Base-by-base conservation (phyloP, 2,888 invertebrate genomes). In the Lasioglossum malachurum region DNA sequence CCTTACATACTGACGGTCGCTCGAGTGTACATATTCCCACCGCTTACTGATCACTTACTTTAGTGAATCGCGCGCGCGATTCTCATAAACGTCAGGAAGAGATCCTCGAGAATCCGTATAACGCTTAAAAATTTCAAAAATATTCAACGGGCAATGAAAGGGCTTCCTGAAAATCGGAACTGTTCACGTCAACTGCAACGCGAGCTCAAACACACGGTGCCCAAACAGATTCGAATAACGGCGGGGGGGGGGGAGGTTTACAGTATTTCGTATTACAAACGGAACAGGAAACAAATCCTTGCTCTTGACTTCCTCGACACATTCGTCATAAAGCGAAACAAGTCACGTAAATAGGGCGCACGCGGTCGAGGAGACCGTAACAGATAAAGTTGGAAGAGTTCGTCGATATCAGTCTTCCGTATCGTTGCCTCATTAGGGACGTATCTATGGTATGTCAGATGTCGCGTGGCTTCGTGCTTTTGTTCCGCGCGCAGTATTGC, bases 391-490 rank as follows among this genome's bases (percentile, higher is more conserved):
- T 71, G 76, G 53, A 38, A 57, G 57, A 72, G 69, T 38, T 46
- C 73, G 76, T 85, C 79, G 85, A 83, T 85, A 69, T 38, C 69
- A 38, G 69, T 38, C 38, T 69, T 69, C 69, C 69, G 69, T 69
- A 72, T 82, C 44, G 71, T 46, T 67, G 78, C 64, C 53, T 38
- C 73, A 75, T 84, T 83, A 85, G 41, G 78, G 79, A 73, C 83
- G 72, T 57, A 73, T 83, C 75, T 19, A n/a, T 41, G 72, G 35
- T 73, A 76, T 38, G 69, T 69, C 69, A 69, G 69, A 69, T 69
- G 38, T 69, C 69, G 38, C 69, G 23, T 10, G 23, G 35, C 69
- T 69, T 10, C 69, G 69, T 69, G 69, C 38, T 38, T 69, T 38
- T 69, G 69, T 69, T 69, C 35, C 38, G 23, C 23, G 12, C 23